Conservation (phyloP, 2,888 invertebrate genomes). For the Lacanobia wlatinum region DNA sequence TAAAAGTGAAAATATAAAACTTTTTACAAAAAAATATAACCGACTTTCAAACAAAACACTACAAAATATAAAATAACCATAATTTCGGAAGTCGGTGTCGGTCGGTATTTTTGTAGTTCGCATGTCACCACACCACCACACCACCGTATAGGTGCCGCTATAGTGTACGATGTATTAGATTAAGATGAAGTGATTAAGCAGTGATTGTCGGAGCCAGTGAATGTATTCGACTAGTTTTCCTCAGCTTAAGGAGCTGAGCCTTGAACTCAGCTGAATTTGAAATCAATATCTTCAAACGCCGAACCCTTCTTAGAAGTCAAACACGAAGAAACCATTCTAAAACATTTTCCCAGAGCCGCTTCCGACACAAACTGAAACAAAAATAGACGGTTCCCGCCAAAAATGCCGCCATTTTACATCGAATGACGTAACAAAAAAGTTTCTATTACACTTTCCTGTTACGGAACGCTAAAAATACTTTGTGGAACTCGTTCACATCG, state of each 20-base stretch:
- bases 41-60: too few species aligned
- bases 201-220: background rate
- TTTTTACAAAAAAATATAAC: too few species aligned
- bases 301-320: background rate
- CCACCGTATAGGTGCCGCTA: too few species aligned
- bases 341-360: slow-evolving; percentile 5
- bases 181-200: background rate
- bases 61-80: too few species aligned
- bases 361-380: slow-evolving; percentile 17
- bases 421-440: slow-evolving; percentile 59
- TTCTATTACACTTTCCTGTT: slow-evolving; percentile 61
- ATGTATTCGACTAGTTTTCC: background rate
- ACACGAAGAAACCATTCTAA: background rate
- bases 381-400: slow-evolving; percentile 29
- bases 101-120: too few species aligned
- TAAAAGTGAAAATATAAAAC: too few species aligned
- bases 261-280: background rate
- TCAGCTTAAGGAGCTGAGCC: background rate
- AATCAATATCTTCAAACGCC: background rate
- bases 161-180: too few species aligned
- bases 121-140: too few species aligned
- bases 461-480: slow-evolving; percentile 60
- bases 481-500: slow-evolving; percentile 55
- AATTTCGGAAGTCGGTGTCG: too few species aligned
- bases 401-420: slow-evolving; percentile 42